Evolutionary conservation across 1,140 invertebrate genomes (phyloP).

Genomic region (Palaemon carinicauda): DNA sequence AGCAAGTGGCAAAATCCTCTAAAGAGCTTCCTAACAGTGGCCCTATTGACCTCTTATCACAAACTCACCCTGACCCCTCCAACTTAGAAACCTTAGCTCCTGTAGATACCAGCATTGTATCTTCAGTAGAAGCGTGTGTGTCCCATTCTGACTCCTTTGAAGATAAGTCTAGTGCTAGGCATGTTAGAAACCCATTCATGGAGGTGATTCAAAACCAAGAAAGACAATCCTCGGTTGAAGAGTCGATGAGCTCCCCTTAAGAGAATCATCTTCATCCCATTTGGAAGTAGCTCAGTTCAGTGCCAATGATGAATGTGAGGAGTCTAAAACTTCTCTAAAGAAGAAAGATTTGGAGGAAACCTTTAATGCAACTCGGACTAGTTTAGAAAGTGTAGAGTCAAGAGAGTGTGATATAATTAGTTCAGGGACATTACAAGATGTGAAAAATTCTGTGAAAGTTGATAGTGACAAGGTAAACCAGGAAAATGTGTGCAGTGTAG

Average conservation of each 20-base stretch:
- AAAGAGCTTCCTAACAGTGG: constrained; percentile 11
- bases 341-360: not conserved
- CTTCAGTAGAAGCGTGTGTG: not conserved
- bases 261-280: too few species aligned
- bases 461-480: not conserved
- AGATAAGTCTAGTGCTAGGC: not conserved
- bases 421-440: not conserved
- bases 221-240: too few species aligned
- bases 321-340: not conserved
- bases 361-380: not conserved
- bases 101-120: constrained; percentile 30
- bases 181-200: not conserved
- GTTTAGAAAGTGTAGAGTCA: not conserved
- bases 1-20: constrained; percentile 45
- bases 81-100: not conserved
- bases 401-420: not conserved
- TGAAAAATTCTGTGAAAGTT: not conserved
- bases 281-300: not conserved
- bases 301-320: not conserved
- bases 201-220: too few species aligned
- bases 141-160: not conserved
- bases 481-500: not conserved
- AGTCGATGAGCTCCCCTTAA: too few species aligned
- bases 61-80: constrained; percentile 2
- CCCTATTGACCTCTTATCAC: not conserved